These are phyloP conservation scores for Pangasius krempfi DNA, from an alignment of 2,797 vertebrate genomes.

Conservation along the genomic window DNA sequence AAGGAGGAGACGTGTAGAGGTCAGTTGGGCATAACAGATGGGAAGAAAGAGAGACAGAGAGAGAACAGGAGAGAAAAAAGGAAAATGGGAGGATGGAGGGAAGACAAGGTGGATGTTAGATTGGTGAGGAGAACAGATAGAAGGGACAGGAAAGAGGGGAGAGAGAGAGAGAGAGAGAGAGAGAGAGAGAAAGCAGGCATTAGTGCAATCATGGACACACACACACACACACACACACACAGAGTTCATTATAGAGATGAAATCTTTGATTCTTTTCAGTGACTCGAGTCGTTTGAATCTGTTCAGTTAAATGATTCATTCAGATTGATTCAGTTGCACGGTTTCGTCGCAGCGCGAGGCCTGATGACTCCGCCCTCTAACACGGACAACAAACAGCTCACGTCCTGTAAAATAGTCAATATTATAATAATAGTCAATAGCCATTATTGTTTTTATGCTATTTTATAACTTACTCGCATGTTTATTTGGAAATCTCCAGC, in stretches of 20 bases:
- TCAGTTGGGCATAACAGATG: background rate
- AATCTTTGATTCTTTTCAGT: background rate
- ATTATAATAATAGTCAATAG: background rate
- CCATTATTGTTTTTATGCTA: background rate
- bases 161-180: background rate
- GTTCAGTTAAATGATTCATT: background rate
- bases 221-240: background rate
- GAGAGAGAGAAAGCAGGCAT: background rate
- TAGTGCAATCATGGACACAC: background rate
- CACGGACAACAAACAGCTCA: background rate
- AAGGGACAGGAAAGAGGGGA: background rate
- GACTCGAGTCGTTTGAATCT: background rate
- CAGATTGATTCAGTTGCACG: background rate
- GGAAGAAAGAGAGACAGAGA: background rate
- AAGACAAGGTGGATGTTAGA: background rate
- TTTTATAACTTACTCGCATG: background rate
- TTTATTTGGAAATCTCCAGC: background rate
- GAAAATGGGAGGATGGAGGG: slow-evolving; percentile 26
- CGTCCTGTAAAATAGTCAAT: too few species aligned
- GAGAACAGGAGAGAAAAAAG: background rate
- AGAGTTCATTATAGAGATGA: background rate
- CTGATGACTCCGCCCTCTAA: background rate
- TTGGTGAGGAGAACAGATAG: background rate
- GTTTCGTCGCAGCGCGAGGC: background rate
- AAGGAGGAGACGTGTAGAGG: background rate